Evolutionary conservation across 2,888 invertebrate species (phyloP).

Genomic region (Willowsia nigromaculata): DNA sequence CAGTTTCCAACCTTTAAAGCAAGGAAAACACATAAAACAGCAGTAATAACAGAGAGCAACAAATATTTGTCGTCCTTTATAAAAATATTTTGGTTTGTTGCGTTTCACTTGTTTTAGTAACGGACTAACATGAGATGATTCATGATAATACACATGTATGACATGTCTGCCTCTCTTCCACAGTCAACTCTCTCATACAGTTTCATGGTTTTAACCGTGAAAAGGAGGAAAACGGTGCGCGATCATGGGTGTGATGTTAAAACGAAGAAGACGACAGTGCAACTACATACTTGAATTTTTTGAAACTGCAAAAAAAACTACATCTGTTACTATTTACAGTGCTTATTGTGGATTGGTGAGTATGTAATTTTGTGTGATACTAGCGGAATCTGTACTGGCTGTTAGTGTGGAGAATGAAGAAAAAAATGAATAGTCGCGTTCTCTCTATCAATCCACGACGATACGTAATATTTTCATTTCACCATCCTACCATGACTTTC

Average conservation of each 20-base stretch:
- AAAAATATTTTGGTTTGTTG: conserved; percentile 36
- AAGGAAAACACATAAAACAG: conserved; percentile 18
- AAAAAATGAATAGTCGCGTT: background rate
- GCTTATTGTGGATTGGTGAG: background rate
- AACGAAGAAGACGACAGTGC: conserved; percentile 11
- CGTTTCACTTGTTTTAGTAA: conserved; percentile 38
- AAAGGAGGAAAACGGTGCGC: conserved; percentile 8
- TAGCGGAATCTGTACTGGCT: too few relatives aligned
- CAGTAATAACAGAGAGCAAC: conserved; percentile 12
- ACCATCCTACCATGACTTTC: background rate
- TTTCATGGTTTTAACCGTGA: conserved; percentile 34
- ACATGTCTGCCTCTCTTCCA: background rate
- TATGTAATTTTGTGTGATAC: background rate
- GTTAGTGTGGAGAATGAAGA: too few relatives aligned
- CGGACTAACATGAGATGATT: conserved; percentile 30
- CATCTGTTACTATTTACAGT: conserved; percentile 20
- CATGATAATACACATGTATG: conserved; percentile 25
- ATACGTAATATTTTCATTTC: background rate
- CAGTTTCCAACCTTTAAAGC: background rate
- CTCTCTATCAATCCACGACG: background rate
- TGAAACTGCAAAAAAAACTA: conserved; percentile 12
- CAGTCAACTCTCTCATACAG: background rate
- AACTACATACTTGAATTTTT: background rate
- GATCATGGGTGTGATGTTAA: background rate
- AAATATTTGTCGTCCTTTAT: conserved; percentile 40